Conservation (phyloP, 2,797 vertebrate genomes). For the Clamator glandarius region DNA sequence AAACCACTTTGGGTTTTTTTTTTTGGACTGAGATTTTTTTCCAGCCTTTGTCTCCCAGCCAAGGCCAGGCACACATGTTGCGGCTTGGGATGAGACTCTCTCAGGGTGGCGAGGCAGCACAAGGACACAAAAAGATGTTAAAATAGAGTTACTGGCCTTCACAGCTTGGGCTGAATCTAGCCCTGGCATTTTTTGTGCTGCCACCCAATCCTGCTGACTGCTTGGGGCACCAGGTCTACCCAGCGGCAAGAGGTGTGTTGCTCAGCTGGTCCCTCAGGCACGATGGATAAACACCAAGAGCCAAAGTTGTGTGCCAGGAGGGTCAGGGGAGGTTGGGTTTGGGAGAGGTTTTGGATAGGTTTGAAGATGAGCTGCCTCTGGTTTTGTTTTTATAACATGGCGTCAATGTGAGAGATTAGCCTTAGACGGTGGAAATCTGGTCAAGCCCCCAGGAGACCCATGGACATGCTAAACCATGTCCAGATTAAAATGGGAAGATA, state of each 20-base stretch:
- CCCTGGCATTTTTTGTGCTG: accelerated
- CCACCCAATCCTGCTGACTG: neutral
- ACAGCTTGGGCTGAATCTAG: neutral
- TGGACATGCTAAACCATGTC: neutral
- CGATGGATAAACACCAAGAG: accelerated
- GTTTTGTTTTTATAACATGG: neutral
- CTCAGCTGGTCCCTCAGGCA: neutral
- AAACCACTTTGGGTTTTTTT: conserved; percentile 49
- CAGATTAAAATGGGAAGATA: neutral
- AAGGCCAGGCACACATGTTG: conserved; percentile 32
- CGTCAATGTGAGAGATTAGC: neutral
- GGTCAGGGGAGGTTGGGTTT: neutral
- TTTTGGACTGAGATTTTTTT: conserved; percentile 41
- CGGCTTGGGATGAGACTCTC: neutral
- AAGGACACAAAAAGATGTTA: conserved; percentile 14
- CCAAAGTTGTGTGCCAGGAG: neutral
- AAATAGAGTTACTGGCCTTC: neutral
- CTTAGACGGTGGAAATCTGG: neutral
- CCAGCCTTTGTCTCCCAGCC: neutral
- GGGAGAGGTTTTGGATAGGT: accelerated
- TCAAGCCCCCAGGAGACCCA: neutral
- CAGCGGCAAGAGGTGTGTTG: neutral
- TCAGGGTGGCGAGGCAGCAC: neutral
- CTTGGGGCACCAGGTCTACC: neutral
- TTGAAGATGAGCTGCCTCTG: neutral